These are phyloP conservation scores for Somateria mollissima DNA, from an alignment of 2,797 vertebrate species.

Conservation along the genomic window DNA sequence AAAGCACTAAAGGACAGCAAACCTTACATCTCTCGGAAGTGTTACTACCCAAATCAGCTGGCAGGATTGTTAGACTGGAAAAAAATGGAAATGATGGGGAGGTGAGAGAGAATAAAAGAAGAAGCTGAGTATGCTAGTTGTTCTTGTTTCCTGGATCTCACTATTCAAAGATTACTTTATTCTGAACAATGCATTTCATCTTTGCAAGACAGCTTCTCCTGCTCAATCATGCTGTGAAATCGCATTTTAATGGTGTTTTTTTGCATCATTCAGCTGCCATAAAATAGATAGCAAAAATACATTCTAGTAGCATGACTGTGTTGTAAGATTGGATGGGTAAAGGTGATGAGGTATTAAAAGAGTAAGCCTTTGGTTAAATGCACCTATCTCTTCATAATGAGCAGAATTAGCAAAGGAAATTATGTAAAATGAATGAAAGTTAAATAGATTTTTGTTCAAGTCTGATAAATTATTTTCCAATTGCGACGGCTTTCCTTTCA, in stretches of 20 bases:
- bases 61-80: background rate
- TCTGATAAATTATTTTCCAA: conserved; percentile 66
- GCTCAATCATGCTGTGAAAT: conserved; percentile 32
- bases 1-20: background rate
- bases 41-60: background rate
- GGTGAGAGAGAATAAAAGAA: background rate
- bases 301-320: conserved; percentile 40
- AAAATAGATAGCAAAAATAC: conserved; percentile 37
- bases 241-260: conserved; percentile 18
- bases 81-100: background rate
- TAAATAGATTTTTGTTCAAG: conserved; percentile 68
- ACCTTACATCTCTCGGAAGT: background rate
- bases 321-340: conserved; percentile 45
- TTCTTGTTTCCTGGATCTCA: background rate
- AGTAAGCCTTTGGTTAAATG: conserved; percentile 63
- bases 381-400: conserved; percentile 55
- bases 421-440: conserved; percentile 41
- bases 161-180: background rate
- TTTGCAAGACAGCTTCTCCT: background rate
- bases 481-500: conserved; percentile 15
- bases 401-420: conserved; percentile 66
- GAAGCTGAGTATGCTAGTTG: background rate
- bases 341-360: conserved; percentile 61
- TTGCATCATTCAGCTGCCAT: conserved; percentile 25
- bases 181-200: background rate